Evolutionary conservation across 2,888 invertebrate genomes (phyloP).

Genomic region (Rosalia funebris): DNA sequence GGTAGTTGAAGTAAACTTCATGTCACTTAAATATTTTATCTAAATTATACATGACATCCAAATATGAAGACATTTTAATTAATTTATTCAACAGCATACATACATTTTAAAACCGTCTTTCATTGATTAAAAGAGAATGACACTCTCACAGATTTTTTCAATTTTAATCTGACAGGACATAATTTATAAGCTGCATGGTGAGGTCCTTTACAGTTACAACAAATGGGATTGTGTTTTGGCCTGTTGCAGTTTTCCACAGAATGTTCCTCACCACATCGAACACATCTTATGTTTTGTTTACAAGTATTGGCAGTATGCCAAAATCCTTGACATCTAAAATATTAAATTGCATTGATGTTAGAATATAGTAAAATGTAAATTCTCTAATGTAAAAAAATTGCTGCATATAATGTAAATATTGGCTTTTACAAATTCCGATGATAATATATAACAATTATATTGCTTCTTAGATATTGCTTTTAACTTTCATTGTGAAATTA

Average conservation of each 20-base stretch:
- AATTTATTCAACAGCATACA: constrained; percentile 9
- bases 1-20: too few species aligned
- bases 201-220: constrained; percentile 67
- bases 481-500: too few species aligned
- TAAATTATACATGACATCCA: too few species aligned
- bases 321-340: constrained; percentile 64
- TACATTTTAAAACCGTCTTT: neutral
- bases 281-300: constrained; percentile 64
- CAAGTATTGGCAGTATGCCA: constrained; percentile 68
- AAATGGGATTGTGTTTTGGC: constrained; percentile 65
- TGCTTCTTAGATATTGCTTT: too few species aligned
- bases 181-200: constrained; percentile 67
- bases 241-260: constrained; percentile 65
- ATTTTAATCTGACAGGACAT: constrained; percentile 65
- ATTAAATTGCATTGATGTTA: neutral
- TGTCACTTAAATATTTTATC: too few species aligned
- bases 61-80: constrained; percentile 16
- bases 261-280: constrained; percentile 67
- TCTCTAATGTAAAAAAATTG: too few species aligned
- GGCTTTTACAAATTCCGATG: too few species aligned
- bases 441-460: too few species aligned
- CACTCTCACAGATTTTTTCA: constrained; percentile 59
- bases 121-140: constrained; percentile 28
- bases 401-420: too few species aligned
- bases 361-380: too few species aligned